Conservation (phyloP, 2,113 vertebrate genomes). For the Heterotis niloticus region DNA sequence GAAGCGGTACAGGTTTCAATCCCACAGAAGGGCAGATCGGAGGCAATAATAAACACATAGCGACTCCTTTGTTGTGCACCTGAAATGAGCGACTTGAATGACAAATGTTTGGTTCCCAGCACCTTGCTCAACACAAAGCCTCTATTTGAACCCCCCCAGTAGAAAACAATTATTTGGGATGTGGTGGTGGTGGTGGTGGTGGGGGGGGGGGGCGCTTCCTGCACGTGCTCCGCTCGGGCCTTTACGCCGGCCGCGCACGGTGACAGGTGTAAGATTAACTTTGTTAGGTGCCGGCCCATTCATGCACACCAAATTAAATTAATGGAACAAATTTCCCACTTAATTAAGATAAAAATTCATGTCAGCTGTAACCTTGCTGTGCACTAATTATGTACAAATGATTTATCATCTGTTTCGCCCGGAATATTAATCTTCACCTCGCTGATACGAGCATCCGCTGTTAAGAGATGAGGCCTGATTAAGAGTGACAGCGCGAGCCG, state of each 20-base stretch:
- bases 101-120: too few species aligned
- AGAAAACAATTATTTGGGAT: constrained; percentile 26
- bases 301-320: constrained; percentile 90
- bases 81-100: too few species aligned
- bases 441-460: constrained; percentile 81
- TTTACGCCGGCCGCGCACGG: constrained; percentile 31
- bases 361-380: constrained; percentile 92
- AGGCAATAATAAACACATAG: too few species aligned
- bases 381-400: constrained; percentile 94
- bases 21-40: too few species aligned
- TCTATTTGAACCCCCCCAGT: neutral
- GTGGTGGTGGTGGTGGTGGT: too few species aligned
- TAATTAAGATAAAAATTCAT: constrained; percentile 98
- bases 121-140: neutral
- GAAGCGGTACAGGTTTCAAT: too few species aligned
- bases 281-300: constrained; percentile 82
- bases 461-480: constrained; percentile 91
- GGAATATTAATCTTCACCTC: constrained; percentile 88
- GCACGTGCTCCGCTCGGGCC: neutral
- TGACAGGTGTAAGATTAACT: constrained; percentile 92
- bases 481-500: constrained; percentile 82
- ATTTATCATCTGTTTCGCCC: constrained; percentile 88
- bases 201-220: constrained; percentile 29
- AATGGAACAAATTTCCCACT: constrained; percentile 91
- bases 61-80: too few species aligned